Evolutionary conservation across 2,888 invertebrate species (phyloP), one percentile per base, ranked within the genome.

Genomic region (Actias luna): DNA sequence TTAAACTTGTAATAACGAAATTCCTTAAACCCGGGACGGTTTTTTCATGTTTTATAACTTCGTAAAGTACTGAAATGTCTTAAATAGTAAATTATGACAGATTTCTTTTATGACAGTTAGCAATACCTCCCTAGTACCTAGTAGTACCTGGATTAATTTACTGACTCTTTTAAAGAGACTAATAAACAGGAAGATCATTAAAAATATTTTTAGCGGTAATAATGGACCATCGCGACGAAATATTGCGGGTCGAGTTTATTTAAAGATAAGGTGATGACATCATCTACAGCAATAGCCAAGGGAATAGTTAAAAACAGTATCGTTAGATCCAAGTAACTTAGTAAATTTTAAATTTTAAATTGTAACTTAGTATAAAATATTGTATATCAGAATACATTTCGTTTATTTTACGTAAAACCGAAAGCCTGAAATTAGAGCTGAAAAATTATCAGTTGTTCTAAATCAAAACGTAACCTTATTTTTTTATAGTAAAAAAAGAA

Each of bases 191-290:
- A 50, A 50, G 46, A 22, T 14, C 60, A 35, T 42, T 10, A 55
- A 29, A 55, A 29, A 55, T 29, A 55, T 55, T 29, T 55, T 72
- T 72, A 66, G 67, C 69, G 72, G 77, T 72, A 73, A 68, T 75
- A 76, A 77, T 76, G 65, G 74, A 73, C 69, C 74, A 77, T 73
- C 71, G 70, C 71, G 71, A 68, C 71, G 69, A 69, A 71, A 71
- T 75, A 73, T 71, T 64, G 69, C 70, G 67, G 71, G 67, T 61
- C 63, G 29, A 46, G 33, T 62, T 61, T 72, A 70, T 74, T 78
- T 73, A 67, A 71, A 76, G 79, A 78, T 79, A 80, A 76, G 74
- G 67, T 70, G 77, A 87, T 89, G 89, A 91, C 85, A 89, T 90
- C 88, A 89, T 81, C 83, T 77, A 72, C 75, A 74, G 73, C 75